Evolutionary conservation across 2,888 invertebrate genomes (phyloP).

Genomic region (Herminia tarsipennalis): DNA sequence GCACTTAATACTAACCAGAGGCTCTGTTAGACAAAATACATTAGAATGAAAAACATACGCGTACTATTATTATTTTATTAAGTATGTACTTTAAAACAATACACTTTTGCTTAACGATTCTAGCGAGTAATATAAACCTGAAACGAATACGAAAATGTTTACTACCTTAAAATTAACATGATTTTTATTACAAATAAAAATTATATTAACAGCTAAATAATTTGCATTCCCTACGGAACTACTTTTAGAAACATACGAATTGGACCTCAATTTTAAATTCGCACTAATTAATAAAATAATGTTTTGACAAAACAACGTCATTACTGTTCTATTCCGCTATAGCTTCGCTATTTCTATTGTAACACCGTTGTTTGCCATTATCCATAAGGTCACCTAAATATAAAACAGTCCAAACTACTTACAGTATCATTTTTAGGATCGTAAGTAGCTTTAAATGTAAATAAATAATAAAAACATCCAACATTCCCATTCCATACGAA

Average conservation of each 20-base stretch:
- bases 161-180: constrained; percentile 80
- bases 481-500: constrained; percentile 40
- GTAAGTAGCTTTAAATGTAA: constrained; percentile 42
- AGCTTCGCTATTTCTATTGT: constrained; percentile 45
- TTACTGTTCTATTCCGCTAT: constrained; percentile 45
- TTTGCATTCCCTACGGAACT: constrained; percentile 66
- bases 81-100: constrained; percentile 78
- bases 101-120: constrained; percentile 81
- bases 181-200: constrained; percentile 73
- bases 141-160: constrained; percentile 74
- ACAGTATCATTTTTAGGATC: constrained; percentile 29
- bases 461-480: constrained; percentile 43
- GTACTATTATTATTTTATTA: constrained; percentile 74
- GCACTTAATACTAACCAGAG: constrained; percentile 51
- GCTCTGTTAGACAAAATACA: constrained; percentile 32
- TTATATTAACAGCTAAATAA: constrained; percentile 58
- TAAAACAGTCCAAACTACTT: constrained; percentile 55
- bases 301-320: constrained; percentile 53
- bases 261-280: constrained; percentile 83
- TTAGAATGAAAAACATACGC: constrained; percentile 55
- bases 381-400: constrained; percentile 53
- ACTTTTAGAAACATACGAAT: constrained; percentile 79
- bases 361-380: constrained; percentile 45
- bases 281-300: constrained; percentile 72
- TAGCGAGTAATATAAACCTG: constrained; percentile 81